These are phyloP conservation scores for Melanchra persicariae DNA, from an alignment of 2,888 invertebrate genomes.

Conservation along the genomic window DNA sequence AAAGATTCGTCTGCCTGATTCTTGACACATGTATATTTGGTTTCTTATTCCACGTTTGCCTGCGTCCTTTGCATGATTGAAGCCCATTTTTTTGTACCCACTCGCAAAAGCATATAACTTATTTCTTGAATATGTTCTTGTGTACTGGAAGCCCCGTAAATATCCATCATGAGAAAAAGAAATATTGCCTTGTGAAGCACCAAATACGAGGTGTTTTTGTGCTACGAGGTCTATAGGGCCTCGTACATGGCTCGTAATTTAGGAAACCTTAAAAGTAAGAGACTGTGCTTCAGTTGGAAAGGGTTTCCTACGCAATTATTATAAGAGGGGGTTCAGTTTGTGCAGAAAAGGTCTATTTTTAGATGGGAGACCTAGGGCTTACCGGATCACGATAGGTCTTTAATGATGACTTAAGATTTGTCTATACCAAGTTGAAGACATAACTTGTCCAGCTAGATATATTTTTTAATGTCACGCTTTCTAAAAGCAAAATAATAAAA, in stretches of 20 bases:
- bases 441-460: no score
- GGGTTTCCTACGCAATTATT: background rate
- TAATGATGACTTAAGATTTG: background rate
- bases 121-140: slow-evolving; percentile 41
- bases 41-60: background rate
- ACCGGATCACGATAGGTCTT: background rate
- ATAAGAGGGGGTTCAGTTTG: background rate
- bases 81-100: background rate
- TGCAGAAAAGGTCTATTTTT: background rate
- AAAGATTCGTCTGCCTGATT: background rate
- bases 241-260: slow-evolving; percentile 43
- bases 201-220: slow-evolving; percentile 37
- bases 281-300: background rate
- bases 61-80: background rate
- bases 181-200: slow-evolving; percentile 35
- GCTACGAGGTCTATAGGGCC: background rate
- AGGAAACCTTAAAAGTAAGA: slow-evolving; percentile 26
- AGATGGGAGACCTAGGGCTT: background rate
- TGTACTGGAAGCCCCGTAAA: slow-evolving; percentile 42
- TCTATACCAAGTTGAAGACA: no score
- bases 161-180: slow-evolving; percentile 46
- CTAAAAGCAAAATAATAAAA: no score
- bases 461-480: no score
- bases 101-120: slow-evolving; percentile 20
- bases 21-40: no score